Evolutionary conservation across 2,797 vertebrate genomes (phyloP).

Genomic region (Miichthys miiuy): DNA sequence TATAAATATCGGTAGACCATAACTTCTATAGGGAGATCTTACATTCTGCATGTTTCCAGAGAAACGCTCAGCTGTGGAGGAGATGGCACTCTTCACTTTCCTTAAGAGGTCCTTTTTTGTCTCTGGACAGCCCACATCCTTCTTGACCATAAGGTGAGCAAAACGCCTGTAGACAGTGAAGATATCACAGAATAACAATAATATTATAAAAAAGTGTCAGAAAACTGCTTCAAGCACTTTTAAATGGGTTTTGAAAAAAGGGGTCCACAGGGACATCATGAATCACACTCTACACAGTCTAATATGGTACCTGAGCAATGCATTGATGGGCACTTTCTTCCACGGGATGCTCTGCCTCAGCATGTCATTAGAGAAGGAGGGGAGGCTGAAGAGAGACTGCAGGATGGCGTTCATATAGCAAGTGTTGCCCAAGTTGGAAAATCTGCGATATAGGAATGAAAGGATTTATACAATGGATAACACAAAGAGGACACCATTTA

Average conservation of each 20-base stretch:
- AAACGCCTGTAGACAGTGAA: conserved; percentile 88
- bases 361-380: conserved; percentile 96
- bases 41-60: conserved; percentile 99
- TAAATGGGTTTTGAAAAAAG: neutral
- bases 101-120: conserved; percentile 96
- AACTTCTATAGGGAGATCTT: conserved; percentile 70
- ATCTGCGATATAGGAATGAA: conserved; percentile 80
- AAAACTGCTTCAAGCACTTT: neutral
- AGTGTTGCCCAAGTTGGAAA: conserved; percentile 98
- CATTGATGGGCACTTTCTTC: conserved; percentile 95
- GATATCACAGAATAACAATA: neutral
- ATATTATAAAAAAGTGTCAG: neutral
- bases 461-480: neutral
- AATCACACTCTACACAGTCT: neutral
- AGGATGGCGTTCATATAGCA: conserved; percentile 99
- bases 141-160: conserved; percentile 95
- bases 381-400: conserved; percentile 98
- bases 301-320: conserved; percentile 91
- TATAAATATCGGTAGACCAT: neutral
- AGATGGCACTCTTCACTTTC: conserved; percentile 98
- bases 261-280: neutral
- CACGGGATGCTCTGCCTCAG: conserved; percentile 96
- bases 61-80: conserved; percentile 97
- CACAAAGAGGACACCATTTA: neutral
- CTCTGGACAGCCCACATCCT: conserved; percentile 95